phyloP scores from a whole-genome alignment of 2,113 vertebrate genomes.

The Aphelocoma coerulescens region DNA sequence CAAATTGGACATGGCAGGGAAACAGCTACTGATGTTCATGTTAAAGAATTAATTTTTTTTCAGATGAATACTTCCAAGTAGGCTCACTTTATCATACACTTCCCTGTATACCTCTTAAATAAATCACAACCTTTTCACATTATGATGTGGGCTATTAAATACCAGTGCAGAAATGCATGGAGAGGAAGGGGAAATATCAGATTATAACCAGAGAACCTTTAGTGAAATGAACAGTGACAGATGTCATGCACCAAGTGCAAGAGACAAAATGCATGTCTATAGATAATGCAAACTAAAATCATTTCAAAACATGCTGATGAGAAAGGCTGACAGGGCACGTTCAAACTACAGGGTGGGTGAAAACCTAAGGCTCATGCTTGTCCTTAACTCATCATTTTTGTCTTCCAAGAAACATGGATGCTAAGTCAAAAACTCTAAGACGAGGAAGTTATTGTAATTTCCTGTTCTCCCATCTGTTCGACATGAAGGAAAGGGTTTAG shows the following conservation, averaged over 20 bases:
- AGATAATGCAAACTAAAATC: not conserved
- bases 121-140: not conserved
- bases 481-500: not conserved
- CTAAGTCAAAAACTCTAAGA: not conserved
- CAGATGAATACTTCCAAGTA: not conserved
- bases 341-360: not conserved
- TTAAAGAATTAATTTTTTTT: not conserved
- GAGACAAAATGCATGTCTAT: not conserved
- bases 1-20: not conserved
- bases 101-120: not conserved
- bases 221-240: not conserved
- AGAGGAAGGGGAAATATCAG: not conserved
- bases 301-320: not conserved
- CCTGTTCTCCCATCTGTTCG: not conserved
- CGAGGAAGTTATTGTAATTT: not conserved
- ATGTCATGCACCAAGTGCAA: not conserved
- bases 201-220: not conserved
- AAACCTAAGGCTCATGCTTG: not conserved
- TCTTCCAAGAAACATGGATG: not conserved
- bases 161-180: not conserved
- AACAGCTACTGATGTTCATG: not conserved
- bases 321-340: not conserved
- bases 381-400: not conserved
- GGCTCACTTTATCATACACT: not conserved
- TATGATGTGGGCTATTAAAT: not conserved